Percentiles rank a stretch among this genome's conserved stretches.
phyloP scores from a whole-genome alignment of 2,113 vertebrate species.

The Acinonyx jubatus region DNA sequence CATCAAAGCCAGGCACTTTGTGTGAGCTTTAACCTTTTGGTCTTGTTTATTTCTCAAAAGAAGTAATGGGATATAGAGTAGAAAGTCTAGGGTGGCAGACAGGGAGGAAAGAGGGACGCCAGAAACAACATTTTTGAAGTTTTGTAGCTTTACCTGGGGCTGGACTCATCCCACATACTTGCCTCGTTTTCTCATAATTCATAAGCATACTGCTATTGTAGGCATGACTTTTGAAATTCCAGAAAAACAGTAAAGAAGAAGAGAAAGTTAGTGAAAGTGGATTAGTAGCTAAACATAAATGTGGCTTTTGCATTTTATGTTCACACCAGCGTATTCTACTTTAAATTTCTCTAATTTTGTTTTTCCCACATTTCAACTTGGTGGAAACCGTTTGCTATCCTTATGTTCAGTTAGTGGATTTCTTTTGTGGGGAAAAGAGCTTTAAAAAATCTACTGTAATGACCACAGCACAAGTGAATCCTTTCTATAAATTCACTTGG shows the following conservation, averaged over 20 bases:
- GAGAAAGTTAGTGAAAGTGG: not conserved
- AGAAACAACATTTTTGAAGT: not conserved
- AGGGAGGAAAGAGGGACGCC: not conserved
- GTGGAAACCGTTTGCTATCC: not conserved
- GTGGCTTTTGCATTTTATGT: slow-evolving; percentile 10
- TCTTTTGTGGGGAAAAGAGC: not conserved
- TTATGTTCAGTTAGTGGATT: slow-evolving; percentile 6
- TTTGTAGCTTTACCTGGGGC: not conserved
- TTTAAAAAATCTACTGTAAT: not conserved
- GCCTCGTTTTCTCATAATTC: not conserved
- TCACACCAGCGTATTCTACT: not conserved
- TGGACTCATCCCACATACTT: not conserved
- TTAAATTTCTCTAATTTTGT: not conserved
- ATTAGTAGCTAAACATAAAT: not conserved
- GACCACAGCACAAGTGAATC: not conserved
- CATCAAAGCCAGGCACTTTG: not conserved
- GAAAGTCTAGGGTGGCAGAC: not conserved
- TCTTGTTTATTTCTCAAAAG: not conserved
- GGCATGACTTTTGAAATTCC: not conserved
- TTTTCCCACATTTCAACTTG: not conserved
- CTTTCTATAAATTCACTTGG: slow-evolving; percentile 27
- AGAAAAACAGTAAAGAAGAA: not conserved
- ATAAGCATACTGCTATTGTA: not conserved
- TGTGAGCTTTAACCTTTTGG: not conserved
- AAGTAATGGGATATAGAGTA: not conserved